phyloP scores from a whole-genome alignment of 2,888 invertebrate species.

The Plebejus anna region DNA sequence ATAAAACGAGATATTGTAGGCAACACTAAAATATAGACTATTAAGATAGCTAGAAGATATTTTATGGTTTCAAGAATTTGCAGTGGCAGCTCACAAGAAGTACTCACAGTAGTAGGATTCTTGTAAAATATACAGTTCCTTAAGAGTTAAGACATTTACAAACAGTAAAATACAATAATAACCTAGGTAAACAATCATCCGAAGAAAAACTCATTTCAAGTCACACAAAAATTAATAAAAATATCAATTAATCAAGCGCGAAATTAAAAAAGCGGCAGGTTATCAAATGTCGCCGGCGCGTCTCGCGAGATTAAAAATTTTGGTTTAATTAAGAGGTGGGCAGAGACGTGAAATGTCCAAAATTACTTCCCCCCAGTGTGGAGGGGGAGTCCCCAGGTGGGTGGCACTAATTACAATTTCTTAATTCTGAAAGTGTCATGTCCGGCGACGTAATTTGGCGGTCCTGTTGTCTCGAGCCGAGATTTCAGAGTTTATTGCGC shows the following conservation, averaged over 20 bases:
- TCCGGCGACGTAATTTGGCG: conserved; percentile 44
- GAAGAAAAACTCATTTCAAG: not conserved
- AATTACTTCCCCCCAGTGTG: not conserved
- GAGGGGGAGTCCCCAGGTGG: conserved; percentile 31
- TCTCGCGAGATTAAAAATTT: conserved; percentile 26
- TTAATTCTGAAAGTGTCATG: conserved; percentile 74
- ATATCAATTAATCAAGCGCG: conserved; percentile 21
- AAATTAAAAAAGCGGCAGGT: conserved; percentile 25
- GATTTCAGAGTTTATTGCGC: conserved; percentile 20
- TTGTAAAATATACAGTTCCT: not conserved
- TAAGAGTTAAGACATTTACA: not conserved
- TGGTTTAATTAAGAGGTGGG: conserved; percentile 69
- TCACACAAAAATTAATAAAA: conserved; percentile 9
- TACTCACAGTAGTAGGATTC: not conserved
- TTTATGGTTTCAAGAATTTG: not conserved
- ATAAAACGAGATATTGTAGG: not conserved
- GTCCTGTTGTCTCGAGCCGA: conserved; percentile 43
- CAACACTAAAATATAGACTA: too few species aligned
- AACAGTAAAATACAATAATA: not conserved
- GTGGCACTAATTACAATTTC: conserved; percentile 75
- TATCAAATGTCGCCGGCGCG: conserved; percentile 24
- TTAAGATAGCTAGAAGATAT: not conserved
- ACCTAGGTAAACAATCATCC: not conserved
- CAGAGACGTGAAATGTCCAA: conserved; percentile 71
- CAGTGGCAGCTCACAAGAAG: not conserved